Evolutionary conservation across 2,888 invertebrate genomes (phyloP).

Genomic region (Furcula furcula): DNA sequence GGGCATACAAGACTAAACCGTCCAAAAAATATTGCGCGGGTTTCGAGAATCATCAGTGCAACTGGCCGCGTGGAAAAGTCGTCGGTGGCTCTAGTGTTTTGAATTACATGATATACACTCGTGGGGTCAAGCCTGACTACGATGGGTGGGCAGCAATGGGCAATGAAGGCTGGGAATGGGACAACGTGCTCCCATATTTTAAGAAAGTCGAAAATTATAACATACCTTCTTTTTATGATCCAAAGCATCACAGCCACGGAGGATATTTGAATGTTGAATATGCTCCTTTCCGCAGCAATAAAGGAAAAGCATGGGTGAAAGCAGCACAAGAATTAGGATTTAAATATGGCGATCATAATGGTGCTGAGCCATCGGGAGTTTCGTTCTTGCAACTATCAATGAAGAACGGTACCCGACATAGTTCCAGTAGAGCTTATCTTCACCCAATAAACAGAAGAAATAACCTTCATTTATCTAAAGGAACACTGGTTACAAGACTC

Average conservation of each 20-base stretch:
- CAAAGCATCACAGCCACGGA: slow-evolving; percentile 75
- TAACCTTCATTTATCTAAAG: slow-evolving; percentile 84
- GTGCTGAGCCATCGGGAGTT: slow-evolving; percentile 82
- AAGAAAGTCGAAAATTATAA: slow-evolving; percentile 88
- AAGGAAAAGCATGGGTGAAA: slow-evolving; percentile 81
- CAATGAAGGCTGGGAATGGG: slow-evolving; percentile 88
- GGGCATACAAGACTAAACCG: slow-evolving; percentile 91
- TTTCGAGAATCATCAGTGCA: slow-evolving; percentile 87
- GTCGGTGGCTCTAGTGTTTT: slow-evolving; percentile 91
- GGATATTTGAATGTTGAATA: slow-evolving; percentile 82
- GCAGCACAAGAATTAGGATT: slow-evolving; percentile 84
- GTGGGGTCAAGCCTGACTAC: slow-evolving; percentile 87
- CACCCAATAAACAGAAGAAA: slow-evolving; percentile 80
- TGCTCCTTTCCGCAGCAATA: slow-evolving; percentile 72
- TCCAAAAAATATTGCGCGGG: slow-evolving; percentile 87
- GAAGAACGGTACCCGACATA: slow-evolving; percentile 85
- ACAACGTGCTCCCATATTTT: slow-evolving; percentile 88
- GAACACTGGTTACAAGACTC: slow-evolving; percentile 82
- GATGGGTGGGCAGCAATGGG: slow-evolving; percentile 88
- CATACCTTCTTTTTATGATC: slow-evolving; percentile 78
- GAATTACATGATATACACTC: slow-evolving; percentile 91
- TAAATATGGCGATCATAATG: slow-evolving; percentile 83
- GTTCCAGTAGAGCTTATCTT: slow-evolving; percentile 85
- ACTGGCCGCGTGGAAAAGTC: slow-evolving; percentile 91
- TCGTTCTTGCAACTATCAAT: slow-evolving; percentile 84